Evolutionary conservation across 2,888 invertebrate species (phyloP).

Genomic region (Phaedon cochleariae): DNA sequence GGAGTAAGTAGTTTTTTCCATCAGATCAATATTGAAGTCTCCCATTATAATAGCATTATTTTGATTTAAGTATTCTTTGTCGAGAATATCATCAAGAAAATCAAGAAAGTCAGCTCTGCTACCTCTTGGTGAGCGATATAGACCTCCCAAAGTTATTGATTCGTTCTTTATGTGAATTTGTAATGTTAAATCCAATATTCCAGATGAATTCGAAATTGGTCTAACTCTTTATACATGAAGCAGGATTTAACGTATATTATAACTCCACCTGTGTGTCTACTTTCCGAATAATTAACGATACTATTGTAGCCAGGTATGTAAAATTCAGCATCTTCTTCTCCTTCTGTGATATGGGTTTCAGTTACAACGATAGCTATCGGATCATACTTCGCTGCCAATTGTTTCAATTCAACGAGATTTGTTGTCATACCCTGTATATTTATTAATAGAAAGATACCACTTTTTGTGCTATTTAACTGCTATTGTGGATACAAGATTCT

Average conservation of each 20-base stretch:
- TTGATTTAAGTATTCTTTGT: background rate
- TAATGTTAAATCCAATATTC: background rate
- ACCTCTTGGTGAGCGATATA: slow-evolving; percentile 3
- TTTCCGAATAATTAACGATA: background rate
- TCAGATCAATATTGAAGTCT: slow-evolving; percentile 6
- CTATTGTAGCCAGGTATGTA: background rate
- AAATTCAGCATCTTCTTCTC: background rate
- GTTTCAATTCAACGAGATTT: background rate
- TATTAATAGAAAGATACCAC: background rate
- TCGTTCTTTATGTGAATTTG: background rate
- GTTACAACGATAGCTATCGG: background rate
- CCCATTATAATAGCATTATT: slow-evolving; percentile 14
- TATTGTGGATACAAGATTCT: background rate
- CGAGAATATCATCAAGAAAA: background rate
- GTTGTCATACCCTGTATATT: background rate
- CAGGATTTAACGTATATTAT: background rate
- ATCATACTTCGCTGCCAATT: background rate
- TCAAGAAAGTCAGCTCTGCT: slow-evolving; percentile 3
- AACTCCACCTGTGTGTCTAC: slow-evolving; percentile 9
- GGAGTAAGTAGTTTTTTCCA: too few relatives aligned
- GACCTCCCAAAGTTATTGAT: background rate
- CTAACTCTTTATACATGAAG: background rate
- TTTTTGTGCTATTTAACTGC: background rate
- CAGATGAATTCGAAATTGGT: background rate
- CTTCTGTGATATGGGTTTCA: slow-evolving; percentile 7